Base-by-base conservation (phyloP, 2,113 vertebrate genomes). In the Entomyzon cyanotis region DNA sequence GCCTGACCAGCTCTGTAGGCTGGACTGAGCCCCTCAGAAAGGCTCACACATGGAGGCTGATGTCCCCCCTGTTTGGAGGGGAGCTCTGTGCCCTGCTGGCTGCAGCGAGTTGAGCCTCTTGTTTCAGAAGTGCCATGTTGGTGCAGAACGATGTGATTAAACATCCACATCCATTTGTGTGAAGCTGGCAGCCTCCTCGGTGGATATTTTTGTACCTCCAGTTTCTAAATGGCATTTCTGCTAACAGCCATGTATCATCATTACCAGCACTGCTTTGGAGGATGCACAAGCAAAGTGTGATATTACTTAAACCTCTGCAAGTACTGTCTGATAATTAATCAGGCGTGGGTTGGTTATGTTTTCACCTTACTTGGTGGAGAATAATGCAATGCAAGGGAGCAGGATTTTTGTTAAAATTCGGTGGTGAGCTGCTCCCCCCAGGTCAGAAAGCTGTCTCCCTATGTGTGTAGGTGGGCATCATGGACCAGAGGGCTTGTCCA, bases 211-310 rank as follows among this genome's bases (percentile, higher is more conserved):
- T 80, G 58, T 93, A 44, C 53, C 83, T 89, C 56, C 41, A 31
- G 75, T 67, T 90, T 71, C 79, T 78, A 90, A 92, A 83, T 60
- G 93, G 92, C 68, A 53, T 81, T 71, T 65, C 83, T 92, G 79
- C 75, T 93, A 84, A 41, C 52, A 92, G 76, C 90, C 67, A 81
- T 90, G 83, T 21, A 71, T 90, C 96, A 78, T 78, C 92, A 17
- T 95, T 96, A 90, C 76, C 64, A 93, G 94, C 27, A 30, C 58
- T 50, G 78, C 81, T 93, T 93, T 13, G 69, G 85, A 93, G 75
- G 90, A 56, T 55, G 85, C 87, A 77, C 4, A 1, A 87, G 78
- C 55, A 37, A 90, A 90, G 60, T 23, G 59, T 56, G 85, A 11
- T 84, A 70, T 75, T 81, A 75, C 76, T 87, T 92, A 88, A 93